Conservation (phyloP, 1,140 invertebrate genomes). For the Lasioglossum baleicum region DNA sequence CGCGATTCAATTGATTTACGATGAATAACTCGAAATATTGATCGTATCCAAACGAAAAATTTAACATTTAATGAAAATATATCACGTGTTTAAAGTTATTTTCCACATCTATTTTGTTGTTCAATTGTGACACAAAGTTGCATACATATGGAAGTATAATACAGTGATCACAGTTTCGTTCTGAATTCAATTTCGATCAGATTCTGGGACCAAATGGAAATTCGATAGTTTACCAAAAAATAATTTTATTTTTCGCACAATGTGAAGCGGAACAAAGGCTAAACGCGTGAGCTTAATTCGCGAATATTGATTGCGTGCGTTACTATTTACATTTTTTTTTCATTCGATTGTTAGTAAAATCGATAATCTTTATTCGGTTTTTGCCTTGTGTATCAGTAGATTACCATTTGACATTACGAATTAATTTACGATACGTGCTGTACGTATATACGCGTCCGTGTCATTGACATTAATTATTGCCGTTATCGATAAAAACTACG, state of each 20-base stretch:
- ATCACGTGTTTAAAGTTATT: not conserved
- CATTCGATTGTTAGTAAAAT: conserved; percentile 1
- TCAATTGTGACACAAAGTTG: not conserved
- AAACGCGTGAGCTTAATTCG: not conserved
- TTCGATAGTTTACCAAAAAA: not conserved
- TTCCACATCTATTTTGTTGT: not conserved
- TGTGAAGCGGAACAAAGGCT: not conserved
- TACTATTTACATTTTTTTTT: not conserved
- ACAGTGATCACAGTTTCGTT: not conserved
- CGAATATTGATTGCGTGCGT: not conserved
- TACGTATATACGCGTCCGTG: not conserved
- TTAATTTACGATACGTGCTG: conserved; percentile 22
- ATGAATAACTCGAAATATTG: not conserved
- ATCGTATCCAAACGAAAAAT: not conserved
- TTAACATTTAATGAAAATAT: not conserved
- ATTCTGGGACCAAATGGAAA: not conserved
- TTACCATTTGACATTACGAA: conserved; percentile 1
- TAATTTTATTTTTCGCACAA: not conserved
- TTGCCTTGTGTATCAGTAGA: not conserved
- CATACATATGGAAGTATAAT: not conserved
- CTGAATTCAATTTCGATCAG: not conserved
- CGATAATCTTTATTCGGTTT: not conserved
- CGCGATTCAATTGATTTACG: not conserved
- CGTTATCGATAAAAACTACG: conserved; percentile 14
- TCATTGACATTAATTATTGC: not conserved